Percentiles rank a stretch among this genome's conserved stretches.
Conservation (phyloP, 1,140 invertebrate species). For the Eulimnadia texana region DNA sequence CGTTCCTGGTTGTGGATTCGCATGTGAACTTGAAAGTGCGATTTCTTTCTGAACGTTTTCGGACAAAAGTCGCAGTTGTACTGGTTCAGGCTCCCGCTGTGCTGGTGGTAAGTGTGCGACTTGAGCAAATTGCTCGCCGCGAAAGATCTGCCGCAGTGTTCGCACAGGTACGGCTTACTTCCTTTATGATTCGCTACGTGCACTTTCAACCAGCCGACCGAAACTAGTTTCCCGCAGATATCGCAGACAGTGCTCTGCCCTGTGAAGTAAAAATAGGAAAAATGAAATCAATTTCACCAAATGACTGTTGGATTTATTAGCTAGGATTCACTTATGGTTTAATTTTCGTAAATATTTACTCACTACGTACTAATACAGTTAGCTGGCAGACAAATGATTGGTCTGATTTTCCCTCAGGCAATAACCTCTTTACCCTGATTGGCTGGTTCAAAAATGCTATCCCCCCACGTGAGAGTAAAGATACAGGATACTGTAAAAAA, state of each 20-base stretch:
- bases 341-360: no score
- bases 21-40: slow-evolving; percentile 1
- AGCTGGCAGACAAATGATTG: no score
- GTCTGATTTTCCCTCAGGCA: no score
- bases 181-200: slow-evolving; percentile 3
- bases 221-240: slow-evolving; percentile 3
- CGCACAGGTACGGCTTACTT: slow-evolving; percentile 3
- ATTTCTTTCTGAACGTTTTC: neutral
- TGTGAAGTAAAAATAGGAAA: neutral
- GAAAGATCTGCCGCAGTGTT: slow-evolving; percentile 3
- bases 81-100: neutral
- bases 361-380: no score
- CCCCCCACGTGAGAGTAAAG: no score
- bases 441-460: no score
- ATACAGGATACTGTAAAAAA: no score
- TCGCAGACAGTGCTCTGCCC: neutral
- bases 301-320: no score
- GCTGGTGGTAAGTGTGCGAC: slow-evolving; percentile 2
- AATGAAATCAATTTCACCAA: neutral
- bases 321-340: no score
- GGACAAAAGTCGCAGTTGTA: neutral
- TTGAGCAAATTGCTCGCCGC: neutral
- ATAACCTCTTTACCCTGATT: no score
- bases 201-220: neutral
- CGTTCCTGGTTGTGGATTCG: slow-evolving; percentile 2